phyloP scores from a whole-genome alignment of 2,113 vertebrate genomes.

The Bujurquina vittata region DNA sequence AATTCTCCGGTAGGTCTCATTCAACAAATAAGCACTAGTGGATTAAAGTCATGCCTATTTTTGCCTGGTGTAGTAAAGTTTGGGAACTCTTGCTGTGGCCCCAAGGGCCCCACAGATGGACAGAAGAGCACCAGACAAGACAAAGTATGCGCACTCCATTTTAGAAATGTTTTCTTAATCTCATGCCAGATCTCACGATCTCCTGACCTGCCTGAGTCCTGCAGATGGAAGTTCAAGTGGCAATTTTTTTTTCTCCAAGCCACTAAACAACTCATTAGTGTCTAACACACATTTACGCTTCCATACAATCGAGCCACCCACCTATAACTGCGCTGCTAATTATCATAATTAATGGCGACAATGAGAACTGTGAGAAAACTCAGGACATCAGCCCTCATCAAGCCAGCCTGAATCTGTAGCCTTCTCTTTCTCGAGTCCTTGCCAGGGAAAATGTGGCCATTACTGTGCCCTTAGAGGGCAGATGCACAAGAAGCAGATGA shows the following conservation, averaged over 20 bases:
- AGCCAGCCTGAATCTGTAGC: background rate
- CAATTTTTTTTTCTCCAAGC: slow-evolving; percentile 4
- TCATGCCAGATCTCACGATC: slow-evolving; percentile 63
- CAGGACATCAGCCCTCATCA: background rate
- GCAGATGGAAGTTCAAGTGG: slow-evolving; percentile 25
- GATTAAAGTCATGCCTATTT: slow-evolving; percentile 34
- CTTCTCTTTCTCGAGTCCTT: background rate
- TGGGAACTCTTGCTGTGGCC: slow-evolving; percentile 48
- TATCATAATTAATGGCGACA: background rate
- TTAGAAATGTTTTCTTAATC: slow-evolving; percentile 47
- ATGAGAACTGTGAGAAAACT: background rate
- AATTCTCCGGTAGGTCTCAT: slow-evolving; percentile 3
- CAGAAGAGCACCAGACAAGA: slow-evolving; percentile 41
- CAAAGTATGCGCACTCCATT: slow-evolving; percentile 45
- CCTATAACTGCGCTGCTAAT: background rate
- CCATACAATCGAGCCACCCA: background rate
- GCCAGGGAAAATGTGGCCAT: slow-evolving; percentile 34
- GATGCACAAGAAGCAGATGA: slow-evolving; percentile 24
- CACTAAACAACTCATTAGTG: slow-evolving; percentile 22
- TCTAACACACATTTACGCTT: background rate
- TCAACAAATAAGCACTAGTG: slow-evolving; percentile 4
- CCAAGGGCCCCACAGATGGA: slow-evolving; percentile 35
- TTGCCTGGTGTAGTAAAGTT: slow-evolving; percentile 33
- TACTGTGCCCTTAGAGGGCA: slow-evolving; percentile 22
- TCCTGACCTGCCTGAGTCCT: slow-evolving; percentile 41